A percentile compares a stretch with the other conserved stretches of the same genome.
Conservation (phyloP, 2,113 vertebrate species). For the Odobenus rosmarus region DNA sequence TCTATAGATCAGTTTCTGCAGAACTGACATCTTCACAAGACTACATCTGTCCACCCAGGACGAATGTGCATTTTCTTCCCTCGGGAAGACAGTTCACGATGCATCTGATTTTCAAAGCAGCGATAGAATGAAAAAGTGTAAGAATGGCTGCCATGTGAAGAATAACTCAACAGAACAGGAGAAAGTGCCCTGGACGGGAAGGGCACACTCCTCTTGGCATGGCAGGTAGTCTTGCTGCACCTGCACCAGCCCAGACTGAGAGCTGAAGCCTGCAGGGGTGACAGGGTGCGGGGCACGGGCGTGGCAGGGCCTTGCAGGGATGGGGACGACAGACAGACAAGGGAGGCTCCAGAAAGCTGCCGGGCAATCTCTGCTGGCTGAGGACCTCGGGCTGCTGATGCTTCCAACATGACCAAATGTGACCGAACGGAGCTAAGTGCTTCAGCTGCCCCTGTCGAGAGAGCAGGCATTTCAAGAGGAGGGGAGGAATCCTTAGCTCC, state of each 20-base stretch:
- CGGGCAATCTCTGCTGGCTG: not conserved
- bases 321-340: not conserved
- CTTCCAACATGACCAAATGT: not conserved
- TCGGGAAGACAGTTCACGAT: not conserved
- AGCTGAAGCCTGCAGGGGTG: not conserved
- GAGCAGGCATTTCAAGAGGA: not conserved
- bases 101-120: not conserved
- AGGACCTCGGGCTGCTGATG: not conserved
- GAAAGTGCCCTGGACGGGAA: not conserved
- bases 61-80: not conserved
- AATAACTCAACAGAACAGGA: not conserved
- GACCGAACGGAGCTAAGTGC: not conserved
- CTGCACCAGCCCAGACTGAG: not conserved
- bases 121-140: not conserved
- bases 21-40: not conserved
- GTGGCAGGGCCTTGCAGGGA: not conserved
- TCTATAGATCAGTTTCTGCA: not conserved
- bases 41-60: not conserved
- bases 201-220: not conserved
- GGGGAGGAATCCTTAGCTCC: constrained; percentile 85
- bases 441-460: not conserved
- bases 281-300: not conserved
- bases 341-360: not conserved
- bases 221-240: not conserved
- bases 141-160: not conserved